A percentile compares a stretch with the other conserved stretches of the same genome.
These are phyloP conservation scores for Nesidiocoris tenuis DNA, from an alignment of 2,888 invertebrate genomes.

Conservation along the genomic window DNA sequence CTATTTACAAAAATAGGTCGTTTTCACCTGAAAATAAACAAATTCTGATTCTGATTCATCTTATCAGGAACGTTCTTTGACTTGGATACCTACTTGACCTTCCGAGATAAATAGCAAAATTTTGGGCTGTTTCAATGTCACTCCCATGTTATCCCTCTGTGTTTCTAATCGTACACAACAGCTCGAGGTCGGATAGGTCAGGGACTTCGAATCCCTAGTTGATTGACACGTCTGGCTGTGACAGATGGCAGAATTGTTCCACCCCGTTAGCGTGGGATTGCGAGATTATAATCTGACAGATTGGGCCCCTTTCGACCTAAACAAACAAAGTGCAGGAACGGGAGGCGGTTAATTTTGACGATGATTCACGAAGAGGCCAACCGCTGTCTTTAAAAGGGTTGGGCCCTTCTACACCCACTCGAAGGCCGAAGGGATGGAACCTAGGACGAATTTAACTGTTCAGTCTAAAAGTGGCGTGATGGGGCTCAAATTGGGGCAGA, in stretches of 20 bases:
- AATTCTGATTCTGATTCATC: no score
- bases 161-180: no score
- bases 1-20: no score
- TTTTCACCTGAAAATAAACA: no score
- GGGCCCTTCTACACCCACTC: neutral
- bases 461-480: neutral
- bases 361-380: neutral
- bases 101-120: no score
- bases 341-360: neutral
- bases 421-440: neutral
- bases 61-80: no score
- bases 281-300: neutral
- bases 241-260: neutral
- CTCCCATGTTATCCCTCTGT: no score
- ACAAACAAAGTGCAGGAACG: neutral
- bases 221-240: neutral
- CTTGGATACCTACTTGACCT: no score
- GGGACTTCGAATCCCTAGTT: no score
- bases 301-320: neutral
- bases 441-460: neutral
- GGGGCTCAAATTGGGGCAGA: neutral
- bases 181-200: neutral
- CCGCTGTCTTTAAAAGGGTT: neutral
- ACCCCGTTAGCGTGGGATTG: neutral
- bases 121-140: no score